phyloP scores from a whole-genome alignment of 1,140 invertebrate species.

The Conus ventricosus region DNA sequence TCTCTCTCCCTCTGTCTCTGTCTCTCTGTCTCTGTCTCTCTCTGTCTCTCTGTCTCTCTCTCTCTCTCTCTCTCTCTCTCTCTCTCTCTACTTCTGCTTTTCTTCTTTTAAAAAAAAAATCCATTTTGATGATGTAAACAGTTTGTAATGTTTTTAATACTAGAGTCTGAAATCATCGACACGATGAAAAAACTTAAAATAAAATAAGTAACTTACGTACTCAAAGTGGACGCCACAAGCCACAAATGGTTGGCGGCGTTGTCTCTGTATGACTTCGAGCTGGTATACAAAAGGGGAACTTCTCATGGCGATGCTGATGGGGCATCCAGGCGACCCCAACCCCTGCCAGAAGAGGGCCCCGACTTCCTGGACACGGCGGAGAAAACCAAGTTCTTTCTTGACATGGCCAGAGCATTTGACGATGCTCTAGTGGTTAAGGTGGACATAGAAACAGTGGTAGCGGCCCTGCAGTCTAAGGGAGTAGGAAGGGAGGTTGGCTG shows the following conservation, averaged over 20 bases:
- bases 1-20: too few relatives aligned
- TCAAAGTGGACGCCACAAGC: constrained; percentile 39
- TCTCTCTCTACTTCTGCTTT: too few relatives aligned
- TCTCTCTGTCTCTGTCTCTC: too few relatives aligned
- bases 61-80: too few relatives aligned
- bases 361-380: constrained; percentile 3
- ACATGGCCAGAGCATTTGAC: constrained; percentile 1
- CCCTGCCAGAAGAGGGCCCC: not conserved
- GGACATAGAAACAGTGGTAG: not conserved
- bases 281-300: constrained; percentile 20
- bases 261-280: constrained; percentile 32
- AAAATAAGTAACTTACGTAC: not conserved
- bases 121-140: too few relatives aligned
- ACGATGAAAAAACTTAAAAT: too few relatives aligned
- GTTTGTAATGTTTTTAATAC: not conserved
- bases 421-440: not conserved
- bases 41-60: not conserved
- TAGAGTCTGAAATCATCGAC: too few relatives aligned
- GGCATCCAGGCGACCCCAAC: not conserved
- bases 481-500: not conserved
- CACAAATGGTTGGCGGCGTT: constrained; percentile 35
- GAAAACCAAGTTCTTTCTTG: not conserved
- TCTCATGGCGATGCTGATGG: constrained; percentile 37
- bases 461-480: not conserved
- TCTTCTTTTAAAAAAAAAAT: too few relatives aligned